phyloP scores from a whole-genome alignment of 2,888 invertebrate genomes.

The Adelognathus sp. region DNA sequence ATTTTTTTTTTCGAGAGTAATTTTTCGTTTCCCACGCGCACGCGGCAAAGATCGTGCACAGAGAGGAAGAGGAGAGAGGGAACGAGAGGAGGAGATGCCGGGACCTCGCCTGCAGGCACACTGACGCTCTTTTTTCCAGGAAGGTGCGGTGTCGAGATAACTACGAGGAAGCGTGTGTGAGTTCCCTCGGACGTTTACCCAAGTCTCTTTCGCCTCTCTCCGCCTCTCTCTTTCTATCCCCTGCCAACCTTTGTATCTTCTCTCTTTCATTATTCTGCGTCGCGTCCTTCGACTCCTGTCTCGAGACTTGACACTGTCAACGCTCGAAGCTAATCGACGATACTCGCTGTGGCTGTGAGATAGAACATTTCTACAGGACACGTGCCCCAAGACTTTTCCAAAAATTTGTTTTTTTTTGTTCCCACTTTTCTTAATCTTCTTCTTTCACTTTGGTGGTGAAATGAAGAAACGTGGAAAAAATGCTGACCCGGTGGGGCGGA shows the following conservation, averaged over 20 bases:
- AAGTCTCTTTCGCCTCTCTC: conserved; percentile 10
- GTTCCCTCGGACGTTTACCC: conserved; percentile 28
- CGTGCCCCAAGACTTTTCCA: too few relatives aligned
- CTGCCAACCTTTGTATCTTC: not conserved
- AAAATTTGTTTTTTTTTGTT: too few relatives aligned
- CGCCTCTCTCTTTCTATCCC: not conserved
- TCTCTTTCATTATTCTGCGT: not conserved
- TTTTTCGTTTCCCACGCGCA: conserved; percentile 51
- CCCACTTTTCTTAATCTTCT: too few relatives aligned
- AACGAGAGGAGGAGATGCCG: conserved; percentile 19
- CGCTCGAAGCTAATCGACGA: not conserved
- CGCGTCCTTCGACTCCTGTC: not conserved
- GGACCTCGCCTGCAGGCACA: conserved; percentile 30
- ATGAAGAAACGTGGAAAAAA: too few relatives aligned
- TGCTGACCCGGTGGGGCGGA: not conserved
- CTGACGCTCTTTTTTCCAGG: conserved; percentile 44
- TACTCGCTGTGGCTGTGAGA: too few relatives aligned
- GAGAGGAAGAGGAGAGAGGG: too few relatives aligned
- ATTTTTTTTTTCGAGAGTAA: conserved; percentile 44
- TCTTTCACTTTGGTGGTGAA: too few relatives aligned
- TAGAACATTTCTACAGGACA: too few relatives aligned
- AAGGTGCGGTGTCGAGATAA: conserved; percentile 49
- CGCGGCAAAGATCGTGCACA: conserved; percentile 2
- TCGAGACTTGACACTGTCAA: not conserved
- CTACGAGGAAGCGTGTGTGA: conserved; percentile 46